Base-by-base conservation (phyloP, 2,888 invertebrate genomes). In the Tridacna gigas region DNA sequence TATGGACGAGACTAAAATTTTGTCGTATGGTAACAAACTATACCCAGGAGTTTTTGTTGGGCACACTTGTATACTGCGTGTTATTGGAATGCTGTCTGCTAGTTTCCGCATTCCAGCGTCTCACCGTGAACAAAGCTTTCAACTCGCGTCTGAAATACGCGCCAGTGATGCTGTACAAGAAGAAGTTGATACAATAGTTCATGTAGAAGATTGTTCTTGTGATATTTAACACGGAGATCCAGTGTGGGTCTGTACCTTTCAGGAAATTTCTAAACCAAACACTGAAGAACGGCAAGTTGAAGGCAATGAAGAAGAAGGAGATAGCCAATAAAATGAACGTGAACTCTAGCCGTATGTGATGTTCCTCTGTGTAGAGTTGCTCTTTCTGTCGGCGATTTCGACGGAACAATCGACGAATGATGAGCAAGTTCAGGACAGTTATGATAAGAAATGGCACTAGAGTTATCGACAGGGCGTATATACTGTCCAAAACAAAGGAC, bases 101-200 rank as follows among this genome's bases (percentile, higher is more conserved):
- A 0, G 22, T 25, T 13, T 51, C 25, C 20, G 60, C 13, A 37
- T 26, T 47, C 20, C 48, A 20, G 26, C 73, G 61, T 67, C 67
- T 37, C 11, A 79, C 61, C 20, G 47, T 63, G n/a, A 87, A 87
- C 56, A 87, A 45, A 20, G 79, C 81, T 22, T 87, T 88, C 60
- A 93, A 85, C 79, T 92, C 91, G 12, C 86, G 83, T 22, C 94
- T 87, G 84, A 94, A 94, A 80, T 92, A 92, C 20, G 92, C 91
- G 0, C 93, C 93, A 0, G 93, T 92, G 37, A 94, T 90, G 81
- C 91, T 91, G 78, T 93, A 94, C 61, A 94, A 88, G 84, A 94
- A 93, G 79, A 94, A 94, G 86, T 94, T 94, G 28, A 92, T 88
- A 79, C 93, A 93, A 80, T 93, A 94, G 84, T 94, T 94, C 81